Base-by-base conservation (phyloP, 2,888 invertebrate genomes). In the Metellina segmentata region DNA sequence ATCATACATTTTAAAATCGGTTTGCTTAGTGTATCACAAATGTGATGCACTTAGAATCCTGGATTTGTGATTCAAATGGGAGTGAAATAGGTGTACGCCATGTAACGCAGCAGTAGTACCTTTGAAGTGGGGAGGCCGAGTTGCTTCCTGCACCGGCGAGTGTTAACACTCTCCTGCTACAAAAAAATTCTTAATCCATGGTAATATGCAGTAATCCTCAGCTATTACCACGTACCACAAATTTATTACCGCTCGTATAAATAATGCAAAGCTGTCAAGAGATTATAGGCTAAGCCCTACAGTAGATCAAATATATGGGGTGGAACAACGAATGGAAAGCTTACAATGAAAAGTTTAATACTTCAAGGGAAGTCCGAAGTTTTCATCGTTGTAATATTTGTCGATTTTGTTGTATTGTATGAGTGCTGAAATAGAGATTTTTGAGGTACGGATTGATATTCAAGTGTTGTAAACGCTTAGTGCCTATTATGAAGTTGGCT, bases 161-260 rank as follows among this genome's bases (percentile, higher is more conserved):
- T 2, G 34, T 34, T 34, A n/a, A 34, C 34, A 34, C 34, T 34
- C 34, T 34, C 34, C 34, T 34, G 34, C 34, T 34, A 34, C 34
- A 34, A 34, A 34, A n/a, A 34, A 34, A 34, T 34, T 34, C 1
- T 16, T 61, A 61, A 61, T 61, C 61, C 61, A 16, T 11, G 11
- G 61, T 61, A 61, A 61, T 61, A 61, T 61, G 61, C 61, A 16
- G 61, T 61, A 61, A 85, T 85, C 74, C 20, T 49, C 69, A 69
- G 77, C 77, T 61, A 20, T 86, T 70, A 70, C 71, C 79, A 79
- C 34, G 79, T 79, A 19, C 75, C 85, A n/a, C n/a, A 75, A 74
- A 85, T 61, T 75, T 85, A 61, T 61, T 85, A 53, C 75, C 53
- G 61, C 75, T 75, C n/a, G 34, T 61, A 85, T 75, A 85, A 85